Percentiles rank a stretch among this genome's conserved stretches.
Evolutionary conservation across 53 echinoderm and acorn worm genomes (phyloP).

Genomic region (Henricia sp.): DNA sequence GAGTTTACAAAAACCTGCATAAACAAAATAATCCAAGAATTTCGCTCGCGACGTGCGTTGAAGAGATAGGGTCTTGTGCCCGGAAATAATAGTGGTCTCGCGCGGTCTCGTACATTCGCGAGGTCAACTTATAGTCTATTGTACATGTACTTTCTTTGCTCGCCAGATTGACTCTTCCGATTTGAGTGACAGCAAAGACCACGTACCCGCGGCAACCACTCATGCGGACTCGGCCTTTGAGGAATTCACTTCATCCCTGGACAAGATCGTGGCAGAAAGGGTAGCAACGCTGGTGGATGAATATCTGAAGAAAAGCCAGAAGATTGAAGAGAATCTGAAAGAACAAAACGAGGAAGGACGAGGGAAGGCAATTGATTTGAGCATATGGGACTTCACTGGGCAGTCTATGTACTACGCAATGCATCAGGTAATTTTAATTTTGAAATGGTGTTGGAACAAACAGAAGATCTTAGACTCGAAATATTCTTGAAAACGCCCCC

Average conservation of each 20-base stretch:
- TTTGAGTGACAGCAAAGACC: slow-evolving; percentile 33
- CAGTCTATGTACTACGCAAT: slow-evolving; percentile 84
- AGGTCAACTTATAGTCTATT: too few species aligned
- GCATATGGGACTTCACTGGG: slow-evolving; percentile 94
- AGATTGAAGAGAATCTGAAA: slow-evolving; percentile 58
- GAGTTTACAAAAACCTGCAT: too few species aligned
- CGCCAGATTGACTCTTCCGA: slow-evolving; percentile 30
- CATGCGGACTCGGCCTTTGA: slow-evolving; percentile 40
- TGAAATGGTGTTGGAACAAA: too few species aligned
- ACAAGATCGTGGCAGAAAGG: slow-evolving; percentile 62
- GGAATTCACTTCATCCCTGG: slow-evolving; percentile 75
- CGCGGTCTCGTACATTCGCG: too few species aligned
- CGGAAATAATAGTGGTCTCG: too few species aligned
- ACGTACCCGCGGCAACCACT: background rate
- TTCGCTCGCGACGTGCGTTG: too few species aligned
- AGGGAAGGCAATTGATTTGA: slow-evolving; percentile 38
- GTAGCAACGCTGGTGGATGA: slow-evolving; percentile 73
- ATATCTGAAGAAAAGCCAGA: slow-evolving; percentile 55
- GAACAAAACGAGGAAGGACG: slow-evolving; percentile 26
- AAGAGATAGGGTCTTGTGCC: too few species aligned
- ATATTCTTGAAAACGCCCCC: too few species aligned
- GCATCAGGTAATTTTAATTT: slow-evolving; percentile 66
- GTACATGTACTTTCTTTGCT: background rate
- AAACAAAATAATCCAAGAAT: too few species aligned
- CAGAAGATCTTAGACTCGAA: too few species aligned